These are phyloP conservation scores for Chondrosia reniformis DNA, from an alignment of 37 sponge, comb jelly and placozoan genomes.

Conservation along the genomic window DNA sequence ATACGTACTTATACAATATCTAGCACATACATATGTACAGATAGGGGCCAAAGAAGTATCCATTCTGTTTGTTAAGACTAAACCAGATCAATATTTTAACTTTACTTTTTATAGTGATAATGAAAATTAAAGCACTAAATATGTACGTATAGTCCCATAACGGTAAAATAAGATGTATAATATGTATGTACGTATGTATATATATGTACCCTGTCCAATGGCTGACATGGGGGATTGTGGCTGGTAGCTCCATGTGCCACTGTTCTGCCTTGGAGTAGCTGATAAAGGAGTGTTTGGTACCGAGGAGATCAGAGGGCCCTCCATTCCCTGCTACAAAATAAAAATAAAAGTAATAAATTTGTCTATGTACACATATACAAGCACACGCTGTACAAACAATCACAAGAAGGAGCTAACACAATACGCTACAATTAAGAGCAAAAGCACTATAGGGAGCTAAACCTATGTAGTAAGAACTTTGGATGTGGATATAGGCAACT, in stretches of 20 bases:
- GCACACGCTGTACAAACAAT: neutral
- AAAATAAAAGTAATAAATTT: neutral
- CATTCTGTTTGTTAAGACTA: too few relatives aligned
- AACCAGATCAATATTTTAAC: too few relatives aligned
- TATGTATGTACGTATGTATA: neutral
- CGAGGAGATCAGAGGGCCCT: slow-evolving; percentile 18
- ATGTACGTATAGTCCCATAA: neutral
- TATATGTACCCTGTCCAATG: too few relatives aligned
- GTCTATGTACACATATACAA: neutral
- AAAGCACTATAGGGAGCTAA: neutral
- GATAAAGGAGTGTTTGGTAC: slow-evolving; percentile 9
- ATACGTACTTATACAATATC: neutral
- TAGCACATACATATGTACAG: neutral
- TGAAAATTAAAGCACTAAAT: too few relatives aligned
- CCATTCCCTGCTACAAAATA: neutral
- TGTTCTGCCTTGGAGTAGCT: neutral
- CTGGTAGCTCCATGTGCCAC: neutral
- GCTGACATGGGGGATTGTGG: too few relatives aligned
- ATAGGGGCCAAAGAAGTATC: neutral
- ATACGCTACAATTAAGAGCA: neutral
- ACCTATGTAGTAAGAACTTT: neutral
- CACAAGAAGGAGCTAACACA: neutral
- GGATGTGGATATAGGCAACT: neutral
- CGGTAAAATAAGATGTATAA: neutral
- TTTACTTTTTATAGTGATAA: too few relatives aligned